Conservation (phyloP, 2,888 invertebrate genomes). For the Balanococcus diminutus region DNA sequence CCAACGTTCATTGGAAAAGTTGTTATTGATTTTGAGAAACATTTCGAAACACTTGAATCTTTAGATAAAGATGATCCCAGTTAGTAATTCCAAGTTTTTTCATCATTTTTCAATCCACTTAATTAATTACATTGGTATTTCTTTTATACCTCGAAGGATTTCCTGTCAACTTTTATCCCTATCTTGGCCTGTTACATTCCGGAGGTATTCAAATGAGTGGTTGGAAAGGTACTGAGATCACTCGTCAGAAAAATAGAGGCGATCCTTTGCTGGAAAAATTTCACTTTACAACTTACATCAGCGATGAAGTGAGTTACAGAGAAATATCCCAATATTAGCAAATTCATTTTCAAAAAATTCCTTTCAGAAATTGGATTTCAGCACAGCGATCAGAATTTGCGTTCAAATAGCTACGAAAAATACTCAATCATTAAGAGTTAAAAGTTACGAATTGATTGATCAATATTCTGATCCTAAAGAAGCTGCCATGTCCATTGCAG, state of each 20-base stretch:
- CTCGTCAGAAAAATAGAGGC: not conserved
- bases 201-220: conserved; percentile 3
- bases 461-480: not conserved
- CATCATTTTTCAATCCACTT: not conserved
- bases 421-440: not conserved
- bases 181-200: not conserved
- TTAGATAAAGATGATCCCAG: not conserved
- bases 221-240: not conserved
- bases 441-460: not conserved
- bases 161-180: not conserved
- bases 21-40: conserved; percentile 1
- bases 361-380: not conserved
- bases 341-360: not conserved
- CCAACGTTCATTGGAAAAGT: not conserved
- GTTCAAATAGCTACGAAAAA: not conserved
- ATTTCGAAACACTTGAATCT: not conserved
- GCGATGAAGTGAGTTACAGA: not conserved
- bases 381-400: not conserved
- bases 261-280: not conserved
- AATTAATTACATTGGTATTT: not conserved
- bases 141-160: not conserved
- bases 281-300: not conserved
- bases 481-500: not conserved
- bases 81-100: not conserved
- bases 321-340: not conserved